A percentile compares a stretch with the other conserved stretches of the same genome.
phyloP scores from a whole-genome alignment of 2,888 invertebrate species.

The Hypomecis atomaria region DNA sequence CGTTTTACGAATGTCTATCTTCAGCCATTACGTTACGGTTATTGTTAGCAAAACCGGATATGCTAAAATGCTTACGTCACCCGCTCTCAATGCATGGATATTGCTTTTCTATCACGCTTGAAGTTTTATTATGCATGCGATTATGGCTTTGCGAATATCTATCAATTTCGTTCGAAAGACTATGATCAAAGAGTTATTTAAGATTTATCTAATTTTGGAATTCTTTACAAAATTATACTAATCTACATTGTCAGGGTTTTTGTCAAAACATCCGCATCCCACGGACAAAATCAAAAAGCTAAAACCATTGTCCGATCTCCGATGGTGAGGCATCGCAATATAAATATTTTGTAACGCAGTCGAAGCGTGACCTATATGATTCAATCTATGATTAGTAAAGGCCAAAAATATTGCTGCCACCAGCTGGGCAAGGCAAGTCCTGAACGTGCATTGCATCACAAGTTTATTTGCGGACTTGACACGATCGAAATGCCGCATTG shows the following conservation, averaged over 20 bases:
- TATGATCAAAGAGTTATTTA: no score
- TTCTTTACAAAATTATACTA: neutral
- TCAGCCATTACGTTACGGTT: conserved; percentile 45
- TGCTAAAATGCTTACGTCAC: conserved; percentile 63
- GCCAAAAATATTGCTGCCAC: conserved; percentile 48
- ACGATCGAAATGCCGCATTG: conserved; percentile 57
- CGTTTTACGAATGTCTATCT: conserved; percentile 46
- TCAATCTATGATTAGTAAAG: conserved; percentile 47
- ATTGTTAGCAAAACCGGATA: conserved; percentile 58
- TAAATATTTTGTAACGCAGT: conserved; percentile 24
- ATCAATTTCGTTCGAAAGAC: no score
- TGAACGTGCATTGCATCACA: conserved; percentile 65
- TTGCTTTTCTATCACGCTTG: conserved; percentile 4
- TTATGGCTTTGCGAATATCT: neutral
- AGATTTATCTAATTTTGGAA: neutral
- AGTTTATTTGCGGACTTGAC: conserved; percentile 72
- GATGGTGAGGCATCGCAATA: conserved; percentile 6
- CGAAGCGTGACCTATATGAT: conserved; percentile 37
- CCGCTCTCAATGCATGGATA: conserved; percentile 46
- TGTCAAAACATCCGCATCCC: conserved; percentile 30
- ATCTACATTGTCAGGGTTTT: conserved; percentile 13
- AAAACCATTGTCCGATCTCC: conserved; percentile 11
- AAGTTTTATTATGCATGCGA: conserved; percentile 2
- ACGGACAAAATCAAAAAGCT: conserved; percentile 17
- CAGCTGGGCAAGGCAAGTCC: conserved; percentile 47